Evolutionary conservation across 2,888 invertebrate genomes (phyloP), one percentile per base, ranked within the genome.

Genomic region (Chrysomela aeneicollis): DNA sequence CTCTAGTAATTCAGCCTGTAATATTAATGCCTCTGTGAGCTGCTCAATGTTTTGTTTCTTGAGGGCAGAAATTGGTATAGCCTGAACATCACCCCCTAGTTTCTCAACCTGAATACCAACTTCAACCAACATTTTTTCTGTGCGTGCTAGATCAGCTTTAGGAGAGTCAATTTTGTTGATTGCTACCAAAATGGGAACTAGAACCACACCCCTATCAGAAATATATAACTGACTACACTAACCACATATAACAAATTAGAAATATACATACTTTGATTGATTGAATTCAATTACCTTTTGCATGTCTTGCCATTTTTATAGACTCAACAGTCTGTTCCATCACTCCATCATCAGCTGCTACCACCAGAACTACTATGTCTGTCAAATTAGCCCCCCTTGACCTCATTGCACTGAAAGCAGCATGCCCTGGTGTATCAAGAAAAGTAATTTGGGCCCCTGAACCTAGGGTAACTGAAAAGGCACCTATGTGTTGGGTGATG

Each of bases 401-500:
- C 60, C 98, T 85, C 97, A 99, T 98, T 0, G 96, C 88, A 53
- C 88, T 88, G 82, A 99, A 99, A 0, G 99, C 99, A 2, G 98
- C 98, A 86, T 99, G 99, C 0, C 99, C 99, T 3, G 99, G 99
- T 9, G 99, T 99, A 84, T 99, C 99, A 72, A 99, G 85, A 85
- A 99, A 99, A 9, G 98, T 98, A 15, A 98, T 89, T 59, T 82
- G 84, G 50, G 92, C 92, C 0, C 92, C 92, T n/a, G 87, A 87
- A 0, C 86, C 79, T 12, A 82, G 67, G 37, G 68, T 82, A 84
- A 94, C 93, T 76, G 92, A 92, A 84, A 99, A 99, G 37, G 99
- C 99, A 51, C 99, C 98, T 75, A 99, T 98, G 80, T 98, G 98
- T 81, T 99, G 99, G 0, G 99, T 99, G 68, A 99, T 99, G 17